Conservation (phyloP, 2,888 invertebrate genomes). For the Linyphia triangularis region DNA sequence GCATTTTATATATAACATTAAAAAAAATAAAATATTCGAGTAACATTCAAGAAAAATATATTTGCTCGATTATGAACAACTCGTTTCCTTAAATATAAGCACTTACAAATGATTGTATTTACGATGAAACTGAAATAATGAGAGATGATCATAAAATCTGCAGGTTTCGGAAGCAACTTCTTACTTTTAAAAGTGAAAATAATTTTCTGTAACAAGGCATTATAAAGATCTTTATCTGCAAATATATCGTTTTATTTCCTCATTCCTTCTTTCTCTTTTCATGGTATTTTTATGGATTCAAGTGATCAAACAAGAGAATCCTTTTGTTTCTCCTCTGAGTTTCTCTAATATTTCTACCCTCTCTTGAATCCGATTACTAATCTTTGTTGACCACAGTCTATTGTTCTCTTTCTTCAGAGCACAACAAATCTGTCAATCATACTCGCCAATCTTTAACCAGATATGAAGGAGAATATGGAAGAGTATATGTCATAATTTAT, state of each 20-base stretch:
- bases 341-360: not conserved
- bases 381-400: slow-evolving; percentile 1
- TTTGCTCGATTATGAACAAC: no score
- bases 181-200: not conserved
- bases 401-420: not conserved
- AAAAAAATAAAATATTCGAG: no score
- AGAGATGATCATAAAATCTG: not conserved
- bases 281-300: not conserved
- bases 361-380: slow-evolving; percentile 12
- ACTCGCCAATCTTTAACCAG: no score
- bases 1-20: no score
- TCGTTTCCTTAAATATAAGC: no score
- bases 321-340: slow-evolving; percentile 33
- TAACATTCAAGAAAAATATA: no score
- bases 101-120: no score
- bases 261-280: slow-evolving; percentile 23
- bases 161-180: not conserved
- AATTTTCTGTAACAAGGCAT: slow-evolving; percentile 8
- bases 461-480: no score
- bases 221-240: not conserved
- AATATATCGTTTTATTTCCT: slow-evolving; percentile 28
- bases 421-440: not conserved
- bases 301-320: not conserved
- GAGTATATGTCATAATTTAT: no score
- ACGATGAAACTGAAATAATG: no score